Evolutionary conservation across 2,888 invertebrate genomes (phyloP).

Genomic region (Meliscaeva auricollis): DNA sequence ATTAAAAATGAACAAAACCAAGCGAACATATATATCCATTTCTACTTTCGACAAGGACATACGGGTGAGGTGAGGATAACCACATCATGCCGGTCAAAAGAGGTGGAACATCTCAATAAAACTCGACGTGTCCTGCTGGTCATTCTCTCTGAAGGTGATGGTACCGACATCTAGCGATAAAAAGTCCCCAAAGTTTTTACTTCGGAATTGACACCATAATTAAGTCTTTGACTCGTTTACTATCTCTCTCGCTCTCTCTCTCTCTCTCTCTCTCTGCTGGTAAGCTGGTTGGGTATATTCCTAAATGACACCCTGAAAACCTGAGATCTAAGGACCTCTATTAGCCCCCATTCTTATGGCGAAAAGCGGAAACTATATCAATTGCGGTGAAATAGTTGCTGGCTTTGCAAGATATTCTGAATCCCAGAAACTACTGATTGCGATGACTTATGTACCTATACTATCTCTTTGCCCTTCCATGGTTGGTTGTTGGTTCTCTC

Average conservation of each 20-base stretch:
- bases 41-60: constrained; percentile 53
- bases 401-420: constrained; percentile 71
- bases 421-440: constrained; percentile 66
- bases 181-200: constrained; percentile 76
- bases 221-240: constrained; percentile 64
- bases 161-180: constrained; percentile 70
- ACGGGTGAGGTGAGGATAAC: constrained; percentile 24
- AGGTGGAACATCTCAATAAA: constrained; percentile 38
- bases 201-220: constrained; percentile 74
- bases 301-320: constrained; percentile 3
- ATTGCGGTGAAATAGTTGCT: constrained; percentile 64
- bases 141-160: constrained; percentile 48
- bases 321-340: constrained; percentile 12
- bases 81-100: constrained; percentile 39
- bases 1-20: constrained; percentile 62
- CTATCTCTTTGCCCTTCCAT: neutral
- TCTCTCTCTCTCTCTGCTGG: neutral
- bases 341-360: neutral
- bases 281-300: neutral
- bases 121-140: constrained; percentile 57
- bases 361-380: constrained; percentile 27
- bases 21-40: neutral
- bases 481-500: constrained; percentile 38
- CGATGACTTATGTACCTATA: constrained; percentile 73
- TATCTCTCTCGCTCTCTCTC: neutral